Conservation (phyloP, 2,888 invertebrate genomes). For the Callyntrura guangdongensis region DNA sequence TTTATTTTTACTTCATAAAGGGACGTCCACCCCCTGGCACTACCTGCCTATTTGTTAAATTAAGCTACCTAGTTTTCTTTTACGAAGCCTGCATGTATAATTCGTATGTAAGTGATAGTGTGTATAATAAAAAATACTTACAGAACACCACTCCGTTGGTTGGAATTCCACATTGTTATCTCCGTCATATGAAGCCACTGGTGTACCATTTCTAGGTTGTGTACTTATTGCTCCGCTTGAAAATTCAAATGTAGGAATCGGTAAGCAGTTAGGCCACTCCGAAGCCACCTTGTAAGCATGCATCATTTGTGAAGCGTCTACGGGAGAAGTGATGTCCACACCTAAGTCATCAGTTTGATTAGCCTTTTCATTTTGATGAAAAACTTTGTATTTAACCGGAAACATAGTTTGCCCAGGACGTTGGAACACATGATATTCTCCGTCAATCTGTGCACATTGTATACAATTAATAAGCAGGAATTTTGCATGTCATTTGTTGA, state of each 20-base stretch:
- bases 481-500: neutral
- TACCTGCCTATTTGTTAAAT: too few relatives aligned
- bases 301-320: constrained; percentile 16
- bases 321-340: constrained; percentile 33
- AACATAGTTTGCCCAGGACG: constrained; percentile 79
- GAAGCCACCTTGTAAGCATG: constrained; percentile 60
- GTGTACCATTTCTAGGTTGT: constrained; percentile 64
- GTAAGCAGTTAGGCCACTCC: constrained; percentile 68
- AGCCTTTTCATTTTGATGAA: constrained; percentile 83
- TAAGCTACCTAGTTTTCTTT: too few relatives aligned
- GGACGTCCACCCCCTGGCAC: too few relatives aligned
- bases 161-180: constrained; percentile 67
- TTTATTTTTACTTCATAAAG: too few relatives aligned
- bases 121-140: constrained; percentile 70
- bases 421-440: constrained; percentile 81
- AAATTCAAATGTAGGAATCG: constrained; percentile 68
- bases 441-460: constrained; percentile 72
- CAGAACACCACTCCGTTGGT: constrained; percentile 77
- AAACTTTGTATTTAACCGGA: constrained; percentile 82
- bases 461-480: neutral
- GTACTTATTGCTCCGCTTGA: constrained; percentile 51
- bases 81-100: too few relatives aligned
- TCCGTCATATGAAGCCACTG: constrained; percentile 75
- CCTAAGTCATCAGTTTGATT: constrained; percentile 83
- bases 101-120: too few relatives aligned